Percentiles rank a stretch among this genome's conserved stretches.
Evolutionary conservation across 2,797 vertebrate genomes (phyloP).

Genomic region (Rhodeus uyekii): DNA sequence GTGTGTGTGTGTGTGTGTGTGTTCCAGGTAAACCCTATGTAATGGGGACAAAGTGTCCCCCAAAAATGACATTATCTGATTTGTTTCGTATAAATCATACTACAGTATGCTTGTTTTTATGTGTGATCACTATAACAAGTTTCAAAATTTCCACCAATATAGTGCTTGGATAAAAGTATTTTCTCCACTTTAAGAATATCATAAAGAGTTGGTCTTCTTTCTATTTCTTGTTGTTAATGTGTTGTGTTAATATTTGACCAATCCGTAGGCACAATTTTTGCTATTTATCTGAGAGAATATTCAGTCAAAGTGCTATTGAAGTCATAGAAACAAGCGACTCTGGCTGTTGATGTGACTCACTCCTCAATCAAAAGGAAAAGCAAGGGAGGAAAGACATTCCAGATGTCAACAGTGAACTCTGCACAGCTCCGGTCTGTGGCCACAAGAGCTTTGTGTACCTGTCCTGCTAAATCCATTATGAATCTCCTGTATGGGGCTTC

Average conservation of each 20-base stretch:
- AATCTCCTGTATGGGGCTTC: slow-evolving; percentile 51
- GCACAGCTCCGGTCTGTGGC: slow-evolving; percentile 77
- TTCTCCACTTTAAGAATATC: neutral
- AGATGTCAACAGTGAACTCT: slow-evolving; percentile 84
- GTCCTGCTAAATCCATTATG: slow-evolving; percentile 83
- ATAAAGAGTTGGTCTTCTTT: neutral
- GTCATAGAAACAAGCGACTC: slow-evolving; percentile 21
- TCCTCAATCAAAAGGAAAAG: slow-evolving; percentile 67
- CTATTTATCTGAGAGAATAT: slow-evolving; percentile 29
- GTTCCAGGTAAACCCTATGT: too few species aligned
- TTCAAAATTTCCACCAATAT: neutral
- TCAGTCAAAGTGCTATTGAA: slow-evolving; percentile 59
- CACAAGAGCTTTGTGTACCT: slow-evolving; percentile 81
- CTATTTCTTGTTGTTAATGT: neutral
- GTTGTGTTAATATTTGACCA: neutral
- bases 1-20: too few species aligned
- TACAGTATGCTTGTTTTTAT: too few species aligned
- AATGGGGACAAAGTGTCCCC: too few species aligned
- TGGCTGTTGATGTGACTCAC: slow-evolving; percentile 64
- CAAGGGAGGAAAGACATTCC: slow-evolving; percentile 75
- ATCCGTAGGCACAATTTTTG: neutral
- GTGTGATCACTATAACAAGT: neutral
- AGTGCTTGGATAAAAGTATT: neutral
- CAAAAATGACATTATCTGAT: too few species aligned
- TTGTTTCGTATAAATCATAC: too few species aligned